Conservation (phyloP, 35 echinoderm and acorn worm species). For the Lytechinus pictus region DNA sequence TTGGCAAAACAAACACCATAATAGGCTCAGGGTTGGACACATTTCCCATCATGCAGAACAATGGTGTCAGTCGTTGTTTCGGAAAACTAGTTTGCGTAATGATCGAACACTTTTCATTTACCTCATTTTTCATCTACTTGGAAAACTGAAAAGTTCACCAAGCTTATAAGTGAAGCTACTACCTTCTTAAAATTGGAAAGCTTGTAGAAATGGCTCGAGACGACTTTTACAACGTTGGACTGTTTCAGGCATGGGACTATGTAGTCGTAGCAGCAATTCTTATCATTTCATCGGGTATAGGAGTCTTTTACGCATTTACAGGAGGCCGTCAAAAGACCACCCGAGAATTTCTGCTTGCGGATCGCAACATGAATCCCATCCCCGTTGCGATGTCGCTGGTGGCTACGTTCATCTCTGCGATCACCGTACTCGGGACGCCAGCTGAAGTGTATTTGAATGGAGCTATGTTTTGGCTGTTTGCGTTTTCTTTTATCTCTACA, state of each 20-base stretch:
- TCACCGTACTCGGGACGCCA: conserved; percentile 85
- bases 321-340: conserved; percentile 79
- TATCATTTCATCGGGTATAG: conserved; percentile 64
- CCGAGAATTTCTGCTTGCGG: conserved; percentile 81
- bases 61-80: no score
- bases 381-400: conserved; percentile 86
- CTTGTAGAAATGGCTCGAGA: not conserved
- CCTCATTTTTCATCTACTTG: no score
- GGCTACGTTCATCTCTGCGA: conserved; percentile 88
- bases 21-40: no score
- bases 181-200: no score
- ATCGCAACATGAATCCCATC: conserved; percentile 79
- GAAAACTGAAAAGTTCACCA: no score
- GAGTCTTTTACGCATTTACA: conserved; percentile 73
- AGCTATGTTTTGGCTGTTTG: conserved; percentile 69
- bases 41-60: no score
- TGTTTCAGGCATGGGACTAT: conserved; percentile 2
- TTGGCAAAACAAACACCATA: no score
- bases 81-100: no score
- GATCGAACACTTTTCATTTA: no score
- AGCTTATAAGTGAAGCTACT: no score
- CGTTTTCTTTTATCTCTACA: conserved; percentile 50
- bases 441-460: conserved; percentile 87
- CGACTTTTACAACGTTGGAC: not conserved
- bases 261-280: not conserved